Conservation (phyloP, 2,888 invertebrate genomes). For the Hemicrepidius hirtus region DNA sequence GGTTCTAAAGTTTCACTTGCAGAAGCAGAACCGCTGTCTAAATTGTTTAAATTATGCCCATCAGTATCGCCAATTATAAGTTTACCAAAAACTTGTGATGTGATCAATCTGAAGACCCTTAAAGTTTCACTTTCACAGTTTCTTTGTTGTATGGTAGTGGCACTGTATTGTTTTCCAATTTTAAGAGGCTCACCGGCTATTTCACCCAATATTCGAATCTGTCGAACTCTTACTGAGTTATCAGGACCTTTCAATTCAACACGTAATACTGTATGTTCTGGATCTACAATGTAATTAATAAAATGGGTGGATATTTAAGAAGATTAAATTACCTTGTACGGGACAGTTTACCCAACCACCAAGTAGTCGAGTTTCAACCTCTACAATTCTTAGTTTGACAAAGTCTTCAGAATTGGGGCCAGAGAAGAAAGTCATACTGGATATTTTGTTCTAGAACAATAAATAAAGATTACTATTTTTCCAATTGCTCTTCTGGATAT, state of each 20-base stretch:
- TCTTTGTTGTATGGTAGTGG: conserved; percentile 84
- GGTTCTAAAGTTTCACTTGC: conserved; percentile 71
- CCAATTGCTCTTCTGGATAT: too few relatives aligned
- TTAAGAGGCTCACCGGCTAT: conserved; percentile 75
- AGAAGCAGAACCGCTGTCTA: conserved; percentile 64
- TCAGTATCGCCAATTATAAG: conserved; percentile 82
- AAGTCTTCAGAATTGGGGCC: conserved; percentile 89
- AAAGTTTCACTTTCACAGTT: conserved; percentile 95
- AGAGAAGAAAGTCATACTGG: conserved; percentile 88
- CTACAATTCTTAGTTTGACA: conserved; percentile 85
- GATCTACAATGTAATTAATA: conserved; percentile 34
- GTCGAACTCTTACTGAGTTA: conserved; percentile 91
- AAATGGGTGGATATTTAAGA: conserved; percentile 44
- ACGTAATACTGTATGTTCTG: conserved; percentile 76
- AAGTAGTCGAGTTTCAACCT: conserved; percentile 85
- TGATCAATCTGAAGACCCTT: conserved; percentile 92
- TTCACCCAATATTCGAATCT: conserved; percentile 82
- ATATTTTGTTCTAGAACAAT: conserved; percentile 91
- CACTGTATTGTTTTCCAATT: conserved; percentile 73
- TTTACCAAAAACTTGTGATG: conserved; percentile 94
- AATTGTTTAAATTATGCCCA: conserved; percentile 63
- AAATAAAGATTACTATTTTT: too few relatives aligned
- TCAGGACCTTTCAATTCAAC: conserved; percentile 94
- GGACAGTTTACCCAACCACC: conserved; percentile 95
- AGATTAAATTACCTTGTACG: conserved; percentile 76